phyloP scores from a whole-genome alignment of 2,888 invertebrate genomes.

The Melanargia galathea region DNA sequence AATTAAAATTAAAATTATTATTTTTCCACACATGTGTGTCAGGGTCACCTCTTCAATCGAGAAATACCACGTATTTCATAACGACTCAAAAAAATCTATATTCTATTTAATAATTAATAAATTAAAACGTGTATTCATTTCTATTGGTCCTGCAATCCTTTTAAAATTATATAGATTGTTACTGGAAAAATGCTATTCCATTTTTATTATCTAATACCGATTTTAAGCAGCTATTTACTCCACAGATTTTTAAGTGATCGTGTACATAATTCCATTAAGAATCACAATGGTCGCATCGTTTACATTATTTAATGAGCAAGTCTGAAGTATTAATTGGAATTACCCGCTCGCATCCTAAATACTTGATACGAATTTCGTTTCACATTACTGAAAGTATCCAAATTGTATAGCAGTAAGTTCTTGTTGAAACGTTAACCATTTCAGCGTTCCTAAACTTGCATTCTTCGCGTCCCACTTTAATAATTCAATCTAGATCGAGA shows the following conservation, averaged over 20 bases:
- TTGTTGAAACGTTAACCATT: constrained; percentile 17
- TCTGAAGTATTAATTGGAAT: too few species aligned
- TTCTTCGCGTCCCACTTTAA: constrained; percentile 12
- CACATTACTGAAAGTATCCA: constrained; percentile 4
- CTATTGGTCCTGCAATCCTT: neutral
- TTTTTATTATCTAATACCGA: too few species aligned
- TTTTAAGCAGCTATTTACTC: too few species aligned
- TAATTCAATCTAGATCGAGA: constrained; percentile 14
- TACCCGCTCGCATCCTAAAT: too few species aligned
- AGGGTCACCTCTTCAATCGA: neutral
- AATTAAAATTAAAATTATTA: neutral
- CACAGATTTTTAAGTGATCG: too few species aligned
- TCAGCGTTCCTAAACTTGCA: constrained; percentile 1
- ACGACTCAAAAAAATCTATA: neutral
- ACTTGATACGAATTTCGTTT: neutral
- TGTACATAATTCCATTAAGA: too few species aligned
- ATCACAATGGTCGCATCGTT: too few species aligned
- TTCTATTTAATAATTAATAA: too few species aligned
- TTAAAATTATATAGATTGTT: neutral
- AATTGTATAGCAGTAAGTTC: constrained; percentile 8
- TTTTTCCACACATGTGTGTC: neutral
- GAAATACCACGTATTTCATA: neutral
- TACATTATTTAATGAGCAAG: too few species aligned
- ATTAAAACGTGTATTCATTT: too few species aligned
- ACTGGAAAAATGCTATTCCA: too few species aligned